phyloP scores from a whole-genome alignment of 2,797 vertebrate species.

The Melanogrammus aeglefinus region DNA sequence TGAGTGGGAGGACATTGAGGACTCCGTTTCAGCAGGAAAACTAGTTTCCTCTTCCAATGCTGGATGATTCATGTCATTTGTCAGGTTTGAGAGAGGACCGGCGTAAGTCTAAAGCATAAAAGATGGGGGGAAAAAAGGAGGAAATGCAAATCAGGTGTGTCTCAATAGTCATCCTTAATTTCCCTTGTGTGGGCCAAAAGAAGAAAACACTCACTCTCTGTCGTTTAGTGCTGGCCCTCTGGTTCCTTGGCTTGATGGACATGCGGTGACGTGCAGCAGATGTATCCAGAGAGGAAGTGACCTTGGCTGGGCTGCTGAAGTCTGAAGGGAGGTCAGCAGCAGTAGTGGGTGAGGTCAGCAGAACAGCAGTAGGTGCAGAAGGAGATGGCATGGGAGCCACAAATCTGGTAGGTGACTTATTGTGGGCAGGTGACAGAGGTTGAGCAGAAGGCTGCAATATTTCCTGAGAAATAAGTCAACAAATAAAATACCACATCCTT shows the following conservation, averaged over 20 bases:
- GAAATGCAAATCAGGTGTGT: neutral
- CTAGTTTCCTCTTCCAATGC: conserved; percentile 69
- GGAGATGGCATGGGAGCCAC: conserved; percentile 15
- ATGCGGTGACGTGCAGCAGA: conserved; percentile 95
- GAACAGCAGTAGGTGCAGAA: conserved; percentile 5
- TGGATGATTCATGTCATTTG: conserved; percentile 69
- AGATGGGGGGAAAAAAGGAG: neutral
- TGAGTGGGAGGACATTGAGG: conserved; percentile 47
- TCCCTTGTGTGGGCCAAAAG: neutral
- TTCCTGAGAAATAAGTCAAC: conserved; percentile 56
- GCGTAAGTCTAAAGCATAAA: conserved; percentile 67
- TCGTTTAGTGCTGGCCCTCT: conserved; percentile 80
- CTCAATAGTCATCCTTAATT: neutral
- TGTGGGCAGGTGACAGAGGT: conserved; percentile 63
- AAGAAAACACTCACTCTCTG: conserved; percentile 75
- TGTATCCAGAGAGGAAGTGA: conserved; percentile 82
- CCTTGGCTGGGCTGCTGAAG: conserved; percentile 80
- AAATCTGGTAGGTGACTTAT: conserved; percentile 25
- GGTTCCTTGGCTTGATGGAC: conserved; percentile 88
- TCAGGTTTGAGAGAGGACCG: conserved; percentile 58
- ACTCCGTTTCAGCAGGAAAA: conserved; percentile 39
- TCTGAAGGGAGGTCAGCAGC: conserved; percentile 57
- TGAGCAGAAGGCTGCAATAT: conserved; percentile 60
- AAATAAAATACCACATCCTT: neutral
- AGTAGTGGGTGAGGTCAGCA: conserved; percentile 35